Percentiles rank a stretch among this genome's conserved stretches.
phyloP scores from a whole-genome alignment of 1,140 invertebrate species.

The Spodoptera litura region DNA sequence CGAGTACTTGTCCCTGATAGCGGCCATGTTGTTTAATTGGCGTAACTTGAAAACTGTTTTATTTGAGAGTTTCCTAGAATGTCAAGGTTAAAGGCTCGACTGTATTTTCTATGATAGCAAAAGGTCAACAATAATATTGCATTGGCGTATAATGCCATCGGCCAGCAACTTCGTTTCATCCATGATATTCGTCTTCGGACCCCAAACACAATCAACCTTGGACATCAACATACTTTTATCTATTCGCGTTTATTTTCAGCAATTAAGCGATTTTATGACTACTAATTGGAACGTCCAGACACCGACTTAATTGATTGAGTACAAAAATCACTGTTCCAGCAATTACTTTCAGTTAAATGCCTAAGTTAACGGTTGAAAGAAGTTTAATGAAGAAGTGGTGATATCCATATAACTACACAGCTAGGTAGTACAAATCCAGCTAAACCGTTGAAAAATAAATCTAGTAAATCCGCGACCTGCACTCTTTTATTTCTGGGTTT shows the following conservation, averaged over 20 bases:
- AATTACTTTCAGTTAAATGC: neutral
- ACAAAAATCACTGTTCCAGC: neutral
- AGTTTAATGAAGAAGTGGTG: neutral
- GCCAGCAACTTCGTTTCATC: no score
- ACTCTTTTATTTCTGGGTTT: constrained; percentile 24
- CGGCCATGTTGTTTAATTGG: constrained; percentile 46
- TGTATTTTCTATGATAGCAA: neutral
- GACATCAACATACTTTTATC: neutral
- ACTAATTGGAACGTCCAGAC: neutral
- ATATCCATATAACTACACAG: neutral
- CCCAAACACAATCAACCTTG: neutral
- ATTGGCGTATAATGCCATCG: no score
- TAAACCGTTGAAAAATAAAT: constrained; percentile 6
- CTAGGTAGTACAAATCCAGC: neutral
- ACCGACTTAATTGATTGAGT: neutral
- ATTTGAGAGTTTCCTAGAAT: neutral
- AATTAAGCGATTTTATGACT: constrained; percentile 26
- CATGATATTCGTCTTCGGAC: no score
- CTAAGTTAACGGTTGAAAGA: neutral
- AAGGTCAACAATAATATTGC: no score
- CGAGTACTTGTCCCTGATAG: constrained; percentile 48
- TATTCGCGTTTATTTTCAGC: neutral
- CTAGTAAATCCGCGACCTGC: neutral
- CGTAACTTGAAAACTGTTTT: constrained; percentile 34
- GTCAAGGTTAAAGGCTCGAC: neutral